Percentiles rank a stretch among this genome's conserved stretches.
These are phyloP conservation scores for Melanotus villosus DNA, from an alignment of 2,888 invertebrate genomes.

Conservation along the genomic window DNA sequence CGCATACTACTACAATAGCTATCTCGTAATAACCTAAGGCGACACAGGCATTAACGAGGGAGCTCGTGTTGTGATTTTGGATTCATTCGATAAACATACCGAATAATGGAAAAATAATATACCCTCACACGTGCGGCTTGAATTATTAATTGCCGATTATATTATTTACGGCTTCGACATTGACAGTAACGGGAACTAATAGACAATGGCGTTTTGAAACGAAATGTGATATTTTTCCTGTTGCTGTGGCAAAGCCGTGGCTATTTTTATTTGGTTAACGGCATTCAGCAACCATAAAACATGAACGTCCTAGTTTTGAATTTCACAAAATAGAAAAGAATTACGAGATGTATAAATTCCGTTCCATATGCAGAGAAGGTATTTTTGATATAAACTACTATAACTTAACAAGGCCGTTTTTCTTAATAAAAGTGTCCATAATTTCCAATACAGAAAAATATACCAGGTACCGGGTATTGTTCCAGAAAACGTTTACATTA, in stretches of 20 bases:
- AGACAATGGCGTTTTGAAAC: too few species aligned
- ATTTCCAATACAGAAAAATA: constrained; percentile 23
- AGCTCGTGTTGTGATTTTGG: constrained; percentile 7
- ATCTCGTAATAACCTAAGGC: constrained; percentile 6
- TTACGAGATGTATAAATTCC: too few species aligned
- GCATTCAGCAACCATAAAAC: too few species aligned
- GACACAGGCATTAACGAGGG: neutral
- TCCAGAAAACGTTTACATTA: constrained; percentile 14
- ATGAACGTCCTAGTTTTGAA: too few species aligned
- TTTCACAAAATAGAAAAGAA: too few species aligned
- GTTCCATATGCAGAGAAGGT: too few species aligned
- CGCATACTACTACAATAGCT: neutral
- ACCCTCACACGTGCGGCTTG: neutral
- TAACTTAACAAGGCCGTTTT: neutral
- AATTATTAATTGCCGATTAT: neutral
- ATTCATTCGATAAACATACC: constrained; percentile 2
- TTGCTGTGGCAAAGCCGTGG: neutral
- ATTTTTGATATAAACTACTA: too few species aligned
- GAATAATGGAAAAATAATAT: constrained; percentile 5
- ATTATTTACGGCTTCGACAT: neutral
- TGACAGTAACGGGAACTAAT: too few species aligned
- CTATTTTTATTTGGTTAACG: too few species aligned
- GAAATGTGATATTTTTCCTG: too few species aligned
- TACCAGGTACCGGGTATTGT: constrained; percentile 20
- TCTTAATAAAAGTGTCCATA: neutral